Percentiles rank a stretch among this genome's conserved stretches.
Conservation (phyloP, 2,113 vertebrate species). For the Anhinga anhinga region DNA sequence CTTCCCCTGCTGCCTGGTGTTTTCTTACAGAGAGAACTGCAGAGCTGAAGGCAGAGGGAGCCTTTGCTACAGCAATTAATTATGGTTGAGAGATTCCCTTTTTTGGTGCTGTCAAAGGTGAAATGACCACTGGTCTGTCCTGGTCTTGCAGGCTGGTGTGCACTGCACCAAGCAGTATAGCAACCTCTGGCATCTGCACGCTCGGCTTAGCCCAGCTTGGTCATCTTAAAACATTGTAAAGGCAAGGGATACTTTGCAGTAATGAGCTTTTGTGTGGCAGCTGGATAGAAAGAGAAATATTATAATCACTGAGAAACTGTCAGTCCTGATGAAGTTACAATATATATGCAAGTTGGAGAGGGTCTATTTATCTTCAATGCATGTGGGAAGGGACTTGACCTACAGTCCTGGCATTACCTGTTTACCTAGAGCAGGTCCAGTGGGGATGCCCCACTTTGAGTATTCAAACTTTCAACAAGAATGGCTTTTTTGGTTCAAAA, state of each 20-base stretch:
- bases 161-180: too few relatives aligned
- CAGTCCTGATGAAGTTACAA: neutral
- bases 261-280: neutral
- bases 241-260: neutral
- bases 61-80: neutral
- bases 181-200: neutral
- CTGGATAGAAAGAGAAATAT: neutral
- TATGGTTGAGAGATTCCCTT: neutral
- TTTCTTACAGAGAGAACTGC: neutral
- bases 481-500: neutral
- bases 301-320: neutral
- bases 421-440: neutral
- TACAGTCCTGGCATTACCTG: neutral
- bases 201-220: neutral
- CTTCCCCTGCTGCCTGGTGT: neutral
- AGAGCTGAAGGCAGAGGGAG: conserved; percentile 29
- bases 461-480: neutral
- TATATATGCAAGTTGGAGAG: neutral
- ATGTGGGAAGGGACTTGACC: neutral
- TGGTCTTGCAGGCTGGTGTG: neutral
- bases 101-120: neutral
- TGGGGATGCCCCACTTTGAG: neutral
- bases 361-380: neutral
- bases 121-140: neutral
- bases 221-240: neutral